A percentile compares a stretch with the other conserved stretches of the same genome.
phyloP scores from a whole-genome alignment of 1,140 invertebrate genomes.

The Heliconius nattereri region DNA sequence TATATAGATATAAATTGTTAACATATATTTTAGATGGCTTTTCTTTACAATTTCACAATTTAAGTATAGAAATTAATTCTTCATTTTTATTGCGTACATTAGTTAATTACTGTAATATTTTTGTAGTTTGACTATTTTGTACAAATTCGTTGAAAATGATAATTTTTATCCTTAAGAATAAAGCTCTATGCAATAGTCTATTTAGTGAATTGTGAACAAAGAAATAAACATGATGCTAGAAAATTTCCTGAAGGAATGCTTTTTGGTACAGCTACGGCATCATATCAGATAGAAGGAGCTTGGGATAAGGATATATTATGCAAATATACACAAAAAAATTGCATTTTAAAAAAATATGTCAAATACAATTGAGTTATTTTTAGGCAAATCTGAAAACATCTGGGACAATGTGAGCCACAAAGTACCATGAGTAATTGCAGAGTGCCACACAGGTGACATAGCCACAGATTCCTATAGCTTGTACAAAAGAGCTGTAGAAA shows the following conservation, averaged over 20 bases:
- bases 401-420: slow-evolving; percentile 81
- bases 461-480: slow-evolving; percentile 66
- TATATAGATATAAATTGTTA: no score
- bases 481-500: slow-evolving; percentile 80
- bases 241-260: slow-evolving; percentile 41
- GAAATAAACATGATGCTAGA: slow-evolving; percentile 33
- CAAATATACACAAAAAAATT: background rate
- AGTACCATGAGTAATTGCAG: slow-evolving; percentile 76
- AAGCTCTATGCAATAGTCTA: background rate
- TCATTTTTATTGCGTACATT: background rate
- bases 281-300: slow-evolving; percentile 37
- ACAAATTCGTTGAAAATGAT: background rate
- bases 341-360: background rate
- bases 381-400: slow-evolving; percentile 51
- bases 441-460: slow-evolving; percentile 79
- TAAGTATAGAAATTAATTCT: no score
- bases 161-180: background rate
- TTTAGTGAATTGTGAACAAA: background rate
- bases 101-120: background rate
- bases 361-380: slow-evolving; percentile 27
- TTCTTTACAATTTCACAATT: no score
- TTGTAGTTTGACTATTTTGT: background rate
- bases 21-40: background rate
- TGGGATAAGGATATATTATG: slow-evolving; percentile 26
- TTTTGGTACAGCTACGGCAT: slow-evolving; percentile 45